phyloP scores from a whole-genome alignment of 2,797 vertebrate species.

The Parotocinclus haroldoi region DNA sequence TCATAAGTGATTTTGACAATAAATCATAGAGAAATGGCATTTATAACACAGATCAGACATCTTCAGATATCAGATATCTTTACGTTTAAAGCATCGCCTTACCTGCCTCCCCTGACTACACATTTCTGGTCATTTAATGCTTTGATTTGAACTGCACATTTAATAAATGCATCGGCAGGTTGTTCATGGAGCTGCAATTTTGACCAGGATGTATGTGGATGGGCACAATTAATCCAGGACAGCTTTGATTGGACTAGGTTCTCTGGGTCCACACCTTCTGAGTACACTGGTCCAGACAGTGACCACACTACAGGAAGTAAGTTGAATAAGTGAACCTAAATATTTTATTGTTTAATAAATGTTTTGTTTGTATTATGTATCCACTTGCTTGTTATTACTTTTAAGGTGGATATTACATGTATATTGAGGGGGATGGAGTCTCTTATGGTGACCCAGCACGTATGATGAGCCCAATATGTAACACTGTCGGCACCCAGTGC shows the following conservation, averaged over 20 bases:
- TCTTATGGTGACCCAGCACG: constrained; percentile 65
- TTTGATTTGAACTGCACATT: too few relatives aligned
- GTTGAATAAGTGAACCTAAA: neutral
- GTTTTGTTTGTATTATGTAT: neutral
- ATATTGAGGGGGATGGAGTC: constrained; percentile 62
- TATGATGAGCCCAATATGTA: constrained; percentile 69
- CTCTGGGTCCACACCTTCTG: constrained; percentile 69
- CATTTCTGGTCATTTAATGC: too few relatives aligned
- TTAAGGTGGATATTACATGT: constrained; percentile 72
- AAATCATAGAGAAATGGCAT: too few relatives aligned
- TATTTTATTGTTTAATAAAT: neutral
- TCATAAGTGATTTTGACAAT: too few relatives aligned
- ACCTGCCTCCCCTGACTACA: too few relatives aligned
- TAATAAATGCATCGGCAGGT: constrained; percentile 45
- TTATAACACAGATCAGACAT: too few relatives aligned
- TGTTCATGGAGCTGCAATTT: constrained; percentile 75
- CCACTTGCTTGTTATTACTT: neutral
- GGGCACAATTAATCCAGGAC: constrained; percentile 72
- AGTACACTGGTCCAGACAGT: constrained; percentile 68
- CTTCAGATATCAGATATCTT: constrained; percentile 4
- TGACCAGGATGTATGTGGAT: constrained; percentile 70
- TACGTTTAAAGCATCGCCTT: neutral
- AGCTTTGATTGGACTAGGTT: constrained; percentile 71
- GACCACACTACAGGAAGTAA: constrained; percentile 81
- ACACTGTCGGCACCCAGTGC: constrained; percentile 63